These are phyloP conservation scores for Fragum whitleyi DNA, from an alignment of 2,888 invertebrate genomes.

Conservation along the genomic window DNA sequence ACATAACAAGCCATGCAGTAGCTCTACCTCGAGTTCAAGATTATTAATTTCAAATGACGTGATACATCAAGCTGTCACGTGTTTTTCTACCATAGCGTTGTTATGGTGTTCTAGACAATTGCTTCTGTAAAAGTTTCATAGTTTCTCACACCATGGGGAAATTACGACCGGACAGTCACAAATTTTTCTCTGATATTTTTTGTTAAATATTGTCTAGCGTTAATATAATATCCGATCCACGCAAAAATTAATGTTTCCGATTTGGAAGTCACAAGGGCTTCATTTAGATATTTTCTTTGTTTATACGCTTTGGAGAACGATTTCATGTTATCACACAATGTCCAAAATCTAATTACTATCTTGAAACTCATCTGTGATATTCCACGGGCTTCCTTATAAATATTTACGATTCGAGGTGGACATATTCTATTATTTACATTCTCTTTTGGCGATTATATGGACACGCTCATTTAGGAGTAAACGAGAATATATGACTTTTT, in stretches of 20 bases:
- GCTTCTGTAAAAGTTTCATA: neutral
- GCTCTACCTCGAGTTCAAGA: no score
- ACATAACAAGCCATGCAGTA: no score
- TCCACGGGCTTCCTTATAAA: neutral
- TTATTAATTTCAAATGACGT: neutral
- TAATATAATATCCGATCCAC: neutral
- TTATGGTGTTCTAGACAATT: neutral
- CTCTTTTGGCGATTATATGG: conserved; percentile 1
- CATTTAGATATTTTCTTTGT: neutral
- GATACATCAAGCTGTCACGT: neutral
- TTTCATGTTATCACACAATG: neutral
- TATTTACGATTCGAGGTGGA: conserved; percentile 25
- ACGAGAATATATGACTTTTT: conserved; percentile 17
- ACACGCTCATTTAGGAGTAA: conserved; percentile 4
- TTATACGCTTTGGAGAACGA: neutral
- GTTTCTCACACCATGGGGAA: neutral
- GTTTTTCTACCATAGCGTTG: neutral
- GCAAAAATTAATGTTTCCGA: neutral
- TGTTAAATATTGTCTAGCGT: neutral
- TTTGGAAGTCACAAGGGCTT: neutral
- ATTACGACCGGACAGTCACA: neutral
- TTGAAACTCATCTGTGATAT: conserved; percentile 7
- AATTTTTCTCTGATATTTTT: neutral
- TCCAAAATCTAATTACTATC: conserved; percentile 4
- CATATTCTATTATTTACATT: conserved; percentile 19